These are phyloP conservation scores for Centropyge bicolor DNA, from an alignment of 2,797 vertebrate species.

Conservation along the genomic window DNA sequence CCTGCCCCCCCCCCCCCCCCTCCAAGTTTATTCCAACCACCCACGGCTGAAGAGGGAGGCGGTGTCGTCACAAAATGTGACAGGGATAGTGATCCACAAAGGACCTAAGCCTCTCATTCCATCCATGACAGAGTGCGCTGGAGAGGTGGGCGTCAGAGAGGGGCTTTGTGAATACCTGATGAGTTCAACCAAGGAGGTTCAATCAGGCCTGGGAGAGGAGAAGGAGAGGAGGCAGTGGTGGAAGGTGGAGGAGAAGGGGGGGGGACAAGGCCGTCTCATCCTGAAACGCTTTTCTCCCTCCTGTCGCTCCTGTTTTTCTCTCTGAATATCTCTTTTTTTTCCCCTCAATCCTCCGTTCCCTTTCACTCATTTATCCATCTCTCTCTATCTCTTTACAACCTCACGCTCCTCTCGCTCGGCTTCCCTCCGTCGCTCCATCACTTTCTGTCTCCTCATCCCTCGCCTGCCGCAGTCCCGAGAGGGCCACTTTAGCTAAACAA, in stretches of 20 bases:
- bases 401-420: conserved; percentile 16
- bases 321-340: conserved; percentile 41
- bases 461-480: conserved; percentile 72
- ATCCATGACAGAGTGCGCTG: conserved; percentile 61
- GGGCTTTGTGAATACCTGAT: conserved; percentile 80
- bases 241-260: not conserved
- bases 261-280: conserved; percentile 44
- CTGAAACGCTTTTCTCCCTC: conserved; percentile 55
- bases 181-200: conserved; percentile 66
- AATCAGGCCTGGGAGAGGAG: conserved; percentile 52
- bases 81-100: conserved; percentile 69
- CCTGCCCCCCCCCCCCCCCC: not conserved
- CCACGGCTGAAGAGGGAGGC: conserved; percentile 50
- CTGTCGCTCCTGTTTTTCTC: conserved; percentile 20
- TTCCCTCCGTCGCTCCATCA: conserved; percentile 47
- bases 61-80: conserved; percentile 63
- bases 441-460: conserved; percentile 43
- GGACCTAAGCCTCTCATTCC: conserved; percentile 68
- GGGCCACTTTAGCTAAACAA: conserved; percentile 82
- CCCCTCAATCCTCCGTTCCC: conserved; percentile 20
- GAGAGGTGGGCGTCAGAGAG: conserved; percentile 67
- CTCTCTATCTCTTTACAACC: conserved; percentile 48
- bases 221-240: conserved; percentile 30
- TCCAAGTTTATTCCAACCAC: conserved; percentile 46
- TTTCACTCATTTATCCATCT: conserved; percentile 52